Evolutionary conservation across 2,888 invertebrate genomes (phyloP), one percentile per base, ranked within the genome.

Genomic region (Scrobipalpa atriplicella): DNA sequence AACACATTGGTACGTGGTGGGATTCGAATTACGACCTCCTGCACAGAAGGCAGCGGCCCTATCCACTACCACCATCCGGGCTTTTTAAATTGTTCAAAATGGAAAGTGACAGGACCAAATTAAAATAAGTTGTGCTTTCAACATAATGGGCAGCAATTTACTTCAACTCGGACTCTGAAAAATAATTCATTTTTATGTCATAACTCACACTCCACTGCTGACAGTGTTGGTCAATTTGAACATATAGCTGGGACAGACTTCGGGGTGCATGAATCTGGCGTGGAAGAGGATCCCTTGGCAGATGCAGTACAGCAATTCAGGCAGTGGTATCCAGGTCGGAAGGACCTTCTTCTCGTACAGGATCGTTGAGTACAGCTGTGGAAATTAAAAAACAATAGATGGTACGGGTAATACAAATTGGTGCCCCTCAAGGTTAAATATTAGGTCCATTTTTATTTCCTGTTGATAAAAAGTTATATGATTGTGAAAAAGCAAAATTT

Each of bases 241-340:
- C 21, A 93, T 86, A 71, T 94, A 94, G 39, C 78, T 77, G 0
- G 94, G 94, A 68, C 93, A 93, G 0, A 85, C 84, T 0, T 92
- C 89, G 0, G 87, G 80, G 65, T 90, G 86, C 75, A 93, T 77
- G 56, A 93, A 78, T n/a, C 93, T 82, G 0, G 93, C 88, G 62
- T 92, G 93, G 68, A 92, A 86, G 39, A 94, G 75, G 0, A 86
- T 79, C 0, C 92, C 93, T 72, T 93, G 93, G 65, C 89, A 89
- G 43, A 93, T 68, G 74, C 93, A 92, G 79, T 90, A 94, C 69
- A 94, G 62, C 41, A 94, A 47, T 68, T 91, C 86, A 8, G 92
- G 86, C 8, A 91, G 74, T 1, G 93, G 90, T 41, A 91, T 72
- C 18, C 79, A 81, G 5, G 86, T 81, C 13, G 93, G 86, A 16